Base-by-base conservation (phyloP, 2,797 vertebrate species). In the Nannoperca obscura region DNA sequence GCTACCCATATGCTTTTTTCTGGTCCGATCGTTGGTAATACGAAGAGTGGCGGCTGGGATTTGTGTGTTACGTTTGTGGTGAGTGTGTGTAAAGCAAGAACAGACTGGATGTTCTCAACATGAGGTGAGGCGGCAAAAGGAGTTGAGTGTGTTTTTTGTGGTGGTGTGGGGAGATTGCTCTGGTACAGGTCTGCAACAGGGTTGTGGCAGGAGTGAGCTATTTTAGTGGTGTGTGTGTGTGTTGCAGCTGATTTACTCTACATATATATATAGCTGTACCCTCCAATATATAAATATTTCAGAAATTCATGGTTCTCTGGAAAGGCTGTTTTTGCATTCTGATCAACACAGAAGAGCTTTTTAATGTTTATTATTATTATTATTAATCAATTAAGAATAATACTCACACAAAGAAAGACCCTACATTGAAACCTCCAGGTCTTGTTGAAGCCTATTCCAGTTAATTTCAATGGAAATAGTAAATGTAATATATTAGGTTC, bases 1-100 rank as follows among this genome's bases (percentile, higher is more conserved):
- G 42, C 55, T 40, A 32, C 34, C 19, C 57, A 65, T 20, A 46
- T 27, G 9, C n/a, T n/a, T 30, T 68, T 53, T 64, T 85, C 65
- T 76, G 80, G 82, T 84, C 74, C 89, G 67, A 74, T 52, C 0
- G 6, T n/a, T 65, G 62, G 59, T 66, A 72, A 68, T 54, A 85
- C 74, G 62, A 69, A 61, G 67, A 82, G 74, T 34, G 88, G 72
- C 15, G 44, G 73, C 55, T 69, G 40, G 54, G 62, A 38, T 49
- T 58, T 50, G 40, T 71, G n/a, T 74, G 71, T 73, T 68, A 22
- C 22, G 42, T 50, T 34, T 81, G 79, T 75, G 76, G 78, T 71
- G 42, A 50, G 65, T 75, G 65, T 40, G 66, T 65, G 52, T 78
- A 71, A 83, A 76, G 76, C 71, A 76, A 71, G 58, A 86, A 68